Base-by-base conservation (phyloP, 2,113 vertebrate species). In the Charadrius vociferus region DNA sequence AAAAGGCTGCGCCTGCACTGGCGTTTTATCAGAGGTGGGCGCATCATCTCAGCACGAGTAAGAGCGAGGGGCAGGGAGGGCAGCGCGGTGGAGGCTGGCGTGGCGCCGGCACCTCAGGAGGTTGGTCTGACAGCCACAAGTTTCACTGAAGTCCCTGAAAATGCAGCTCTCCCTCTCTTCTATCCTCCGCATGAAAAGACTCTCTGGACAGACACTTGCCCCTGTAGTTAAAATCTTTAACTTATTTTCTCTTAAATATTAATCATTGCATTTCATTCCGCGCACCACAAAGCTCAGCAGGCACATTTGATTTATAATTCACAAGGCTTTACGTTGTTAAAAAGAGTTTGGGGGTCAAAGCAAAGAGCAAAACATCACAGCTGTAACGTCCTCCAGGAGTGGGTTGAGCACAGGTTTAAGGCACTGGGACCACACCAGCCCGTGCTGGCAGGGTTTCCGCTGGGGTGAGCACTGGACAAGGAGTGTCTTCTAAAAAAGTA, bases 241-340 rank as follows among this genome's bases (percentile, higher is more conserved):
- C 73, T 56, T 96, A 92, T 97, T 97, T 96, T 90, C 94, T 93
- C 94, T 97, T 97, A 95, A 98, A 95, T 98, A 97, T 96, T 96
- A 95, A 98, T 96, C 59, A 71, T 61, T n/a, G 52, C 91, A 95
- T 96, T 97, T 98, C 94, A 96, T 97, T 97, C 87, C 0, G 9
- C 78, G 85, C 88, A 80, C 96, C 96, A 90, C 96, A 97, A 94
- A 94, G 90, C 96, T 88, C 89, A 86, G 90, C 92, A 66, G 86
- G 94, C 82, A 26, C 77, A 18, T 95, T 68, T 90, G 81, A 91
- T 83, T 94, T 52, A 50, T 94, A 85, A 97, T 94, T 93, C 95
- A 74, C 77, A 50, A 95, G 91, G 56, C 91, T 66, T 95, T 81
- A 91, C 74, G n/a, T 97, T 87, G 78, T 77, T 78, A 73, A 91